Percentiles rank a stretch among this genome's conserved stretches.
Conservation (phyloP, 2,113 vertebrate genomes). For the Pycnonotus jocosus region DNA sequence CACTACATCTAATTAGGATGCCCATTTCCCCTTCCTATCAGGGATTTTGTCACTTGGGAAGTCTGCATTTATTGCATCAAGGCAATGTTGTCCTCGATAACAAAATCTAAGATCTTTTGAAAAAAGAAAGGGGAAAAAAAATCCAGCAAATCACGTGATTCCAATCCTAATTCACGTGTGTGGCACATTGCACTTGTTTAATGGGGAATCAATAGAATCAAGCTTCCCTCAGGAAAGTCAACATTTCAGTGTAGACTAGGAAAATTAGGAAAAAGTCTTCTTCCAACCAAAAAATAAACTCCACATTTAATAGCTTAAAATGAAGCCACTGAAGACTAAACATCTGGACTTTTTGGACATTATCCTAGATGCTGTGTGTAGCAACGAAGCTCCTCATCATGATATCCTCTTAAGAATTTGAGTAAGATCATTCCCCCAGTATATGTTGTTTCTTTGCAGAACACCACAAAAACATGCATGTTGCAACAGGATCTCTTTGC, state of each 20-base stretch:
- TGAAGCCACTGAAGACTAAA: constrained; percentile 15
- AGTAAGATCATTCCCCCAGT: not conserved
- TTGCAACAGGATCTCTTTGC: not conserved
- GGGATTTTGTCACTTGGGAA: not conserved
- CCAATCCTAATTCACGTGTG: not conserved
- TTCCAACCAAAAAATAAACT: constrained; percentile 39
- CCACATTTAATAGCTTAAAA: constrained; percentile 15
- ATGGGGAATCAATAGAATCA: not conserved
- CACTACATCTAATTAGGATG: not conserved
- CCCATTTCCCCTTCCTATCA: not conserved
- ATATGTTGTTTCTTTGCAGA: not conserved
- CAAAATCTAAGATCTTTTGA: not conserved
- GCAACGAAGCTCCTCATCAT: not conserved
- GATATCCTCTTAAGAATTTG: not conserved
- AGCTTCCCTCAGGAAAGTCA: not conserved
- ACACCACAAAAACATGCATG: not conserved
- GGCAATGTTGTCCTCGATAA: not conserved
- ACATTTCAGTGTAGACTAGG: not conserved
- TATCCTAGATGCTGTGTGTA: not conserved
- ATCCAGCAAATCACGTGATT: not conserved
- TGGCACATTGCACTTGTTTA: not conserved
- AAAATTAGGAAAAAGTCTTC: constrained; percentile 3
- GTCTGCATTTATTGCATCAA: not conserved
- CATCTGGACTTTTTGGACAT: constrained; percentile 30
- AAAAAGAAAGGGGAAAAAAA: not conserved